Evolutionary conservation across 35 echinoderm and acorn worm genomes (phyloP).

Genomic region (Hemicentrotus pulcherrimus): DNA sequence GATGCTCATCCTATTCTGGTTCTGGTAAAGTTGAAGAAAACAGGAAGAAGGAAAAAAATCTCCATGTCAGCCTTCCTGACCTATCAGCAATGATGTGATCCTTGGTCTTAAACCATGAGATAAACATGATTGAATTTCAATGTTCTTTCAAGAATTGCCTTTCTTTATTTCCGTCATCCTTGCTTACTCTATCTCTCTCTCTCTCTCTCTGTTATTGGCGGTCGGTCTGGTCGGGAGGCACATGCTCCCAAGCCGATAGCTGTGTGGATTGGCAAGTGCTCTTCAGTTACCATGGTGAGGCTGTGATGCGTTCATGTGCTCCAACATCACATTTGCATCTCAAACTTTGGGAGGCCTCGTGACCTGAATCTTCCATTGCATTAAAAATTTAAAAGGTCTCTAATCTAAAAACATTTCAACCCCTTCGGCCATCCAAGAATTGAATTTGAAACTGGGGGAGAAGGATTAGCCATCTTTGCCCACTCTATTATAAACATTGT

Average conservation of each 20-base stretch:
- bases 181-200: background rate
- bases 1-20: background rate
- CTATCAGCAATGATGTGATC: background rate
- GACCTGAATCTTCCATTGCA: background rate
- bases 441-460: no score
- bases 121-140: constrained; percentile 20
- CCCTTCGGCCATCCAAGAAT: no score
- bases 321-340: background rate
- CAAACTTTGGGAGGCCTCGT: background rate
- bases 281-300: background rate
- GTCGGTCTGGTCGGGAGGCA: background rate
- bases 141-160: background rate
- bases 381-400: background rate
- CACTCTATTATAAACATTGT: no score
- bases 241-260: background rate
- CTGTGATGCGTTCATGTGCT: background rate
- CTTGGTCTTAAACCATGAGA: background rate
- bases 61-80: background rate
- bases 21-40: background rate
- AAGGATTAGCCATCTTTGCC: no score
- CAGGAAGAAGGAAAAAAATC: background rate
- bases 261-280: constrained; percentile 9
- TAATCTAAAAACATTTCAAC: background rate
- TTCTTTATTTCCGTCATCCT: background rate
- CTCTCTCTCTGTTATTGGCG: background rate